Percentiles rank a stretch among this genome's conserved stretches.
Evolutionary conservation across 2,888 invertebrate species (phyloP).

Genomic region (Spodoptera exigua): DNA sequence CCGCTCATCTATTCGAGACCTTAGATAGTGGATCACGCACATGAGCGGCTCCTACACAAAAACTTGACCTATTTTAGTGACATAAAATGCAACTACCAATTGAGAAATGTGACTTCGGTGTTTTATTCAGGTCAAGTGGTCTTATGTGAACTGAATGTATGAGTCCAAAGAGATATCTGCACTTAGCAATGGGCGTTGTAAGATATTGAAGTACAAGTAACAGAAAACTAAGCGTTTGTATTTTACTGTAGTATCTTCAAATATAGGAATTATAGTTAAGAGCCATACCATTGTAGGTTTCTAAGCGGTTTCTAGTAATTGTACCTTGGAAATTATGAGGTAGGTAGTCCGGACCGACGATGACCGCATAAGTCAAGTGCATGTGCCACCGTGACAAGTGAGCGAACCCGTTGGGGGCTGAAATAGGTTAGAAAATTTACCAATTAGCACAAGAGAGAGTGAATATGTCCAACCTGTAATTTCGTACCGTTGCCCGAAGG

Average conservation of each 20-base stretch:
- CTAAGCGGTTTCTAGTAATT: slow-evolving; percentile 25
- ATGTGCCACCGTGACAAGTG: slow-evolving; percentile 44
- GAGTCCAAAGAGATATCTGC: slow-evolving; percentile 39
- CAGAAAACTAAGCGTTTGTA: neutral
- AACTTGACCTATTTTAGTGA: slow-evolving; percentile 78
- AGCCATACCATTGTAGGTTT: slow-evolving; percentile 4
- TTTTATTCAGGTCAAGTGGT: slow-evolving; percentile 58
- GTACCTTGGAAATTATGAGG: slow-evolving; percentile 23
- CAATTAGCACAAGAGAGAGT: slow-evolving; percentile 19
- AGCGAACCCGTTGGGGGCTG: slow-evolving; percentile 26
- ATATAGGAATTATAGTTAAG: slow-evolving; percentile 4
- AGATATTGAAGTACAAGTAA: slow-evolving; percentile 30
- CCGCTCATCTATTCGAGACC: slow-evolving; percentile 81
- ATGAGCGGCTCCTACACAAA: slow-evolving; percentile 74
- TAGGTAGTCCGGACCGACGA: slow-evolving; percentile 19
- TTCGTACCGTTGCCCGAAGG: slow-evolving; percentile 8
- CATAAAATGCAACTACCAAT: slow-evolving; percentile 71
- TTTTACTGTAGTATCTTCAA: too few species aligned
- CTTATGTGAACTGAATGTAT: slow-evolving; percentile 53
- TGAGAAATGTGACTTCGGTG: slow-evolving; percentile 62
- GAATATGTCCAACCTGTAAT: slow-evolving; percentile 4
- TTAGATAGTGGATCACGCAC: slow-evolving; percentile 84
- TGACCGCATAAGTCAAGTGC: slow-evolving; percentile 47
- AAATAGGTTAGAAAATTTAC: slow-evolving; percentile 27
- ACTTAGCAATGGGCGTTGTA: slow-evolving; percentile 27